Base-by-base conservation (phyloP, 2,797 vertebrate genomes). In the Picus viridis region DNA sequence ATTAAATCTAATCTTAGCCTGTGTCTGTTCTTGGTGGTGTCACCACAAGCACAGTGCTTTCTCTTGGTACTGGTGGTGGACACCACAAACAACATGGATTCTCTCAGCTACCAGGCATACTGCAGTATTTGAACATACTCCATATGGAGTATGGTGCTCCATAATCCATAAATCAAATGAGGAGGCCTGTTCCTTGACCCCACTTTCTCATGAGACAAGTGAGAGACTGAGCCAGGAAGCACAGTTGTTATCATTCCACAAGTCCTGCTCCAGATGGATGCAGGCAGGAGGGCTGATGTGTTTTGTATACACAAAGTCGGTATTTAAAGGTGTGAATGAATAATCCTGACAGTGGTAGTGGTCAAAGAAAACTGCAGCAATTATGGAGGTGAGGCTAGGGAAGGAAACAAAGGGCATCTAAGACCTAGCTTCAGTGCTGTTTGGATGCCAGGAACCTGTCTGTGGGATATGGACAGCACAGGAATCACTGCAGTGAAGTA, bases 231-330 rank as follows among this genome's bases (percentile, higher is more conserved):
- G 54, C 0, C 1, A 51, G 49, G 54, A 63, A 59, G 43, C 16
- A 15, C 26, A 53, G 2, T 26, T 26, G 27, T 32, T 72, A 39
- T 2, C 10, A 6, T 65, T 69, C 24, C 2, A 0, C 26, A 22
- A 29, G 41, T 64, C 43, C 72, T 12, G 7, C 57, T 73, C 69
- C 65, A 36, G n/a, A 32, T 45, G 47, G 41, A 29, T 65, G 36
- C 61, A 53, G 36, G 26, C 53, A 47, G 39, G n/a, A 17, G 29
- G 22, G 26, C 24, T 80, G 29, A 24, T 15, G 20, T 30, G 36
- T 72, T 93, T 68, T 67, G 8, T 15, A 22, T 23, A 19, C 1
- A 7, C 34, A 30, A 29, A 83, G 32, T 1, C 10, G 24, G 9
- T 9, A 2, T 64, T 45, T 43, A 26, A 7, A 24, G 49, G 34